These are phyloP conservation scores for Turdus rufiventris DNA, from an alignment of 2,113 vertebrate genomes.

Conservation along the genomic window DNA sequence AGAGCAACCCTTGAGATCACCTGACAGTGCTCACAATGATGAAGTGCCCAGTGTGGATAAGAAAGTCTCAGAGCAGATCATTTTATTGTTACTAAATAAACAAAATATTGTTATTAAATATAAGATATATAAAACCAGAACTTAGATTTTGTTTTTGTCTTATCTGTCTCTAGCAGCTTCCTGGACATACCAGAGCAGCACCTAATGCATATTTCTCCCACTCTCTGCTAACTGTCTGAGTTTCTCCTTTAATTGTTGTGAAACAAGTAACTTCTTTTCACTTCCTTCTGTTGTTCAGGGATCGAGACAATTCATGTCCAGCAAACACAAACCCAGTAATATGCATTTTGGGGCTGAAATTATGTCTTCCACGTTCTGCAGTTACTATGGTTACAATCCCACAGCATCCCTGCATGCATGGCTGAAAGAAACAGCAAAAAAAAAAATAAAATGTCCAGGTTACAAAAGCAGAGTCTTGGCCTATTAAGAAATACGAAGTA, in stretches of 20 bases:
- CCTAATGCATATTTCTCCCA: not conserved
- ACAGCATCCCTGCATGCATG: conserved; percentile 38
- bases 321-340: conserved; percentile 51
- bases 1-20: not conserved
- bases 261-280: not conserved
- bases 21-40: not conserved
- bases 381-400: conserved; percentile 75
- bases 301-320: not conserved
- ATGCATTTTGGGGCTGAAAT: conserved; percentile 67
- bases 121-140: not conserved
- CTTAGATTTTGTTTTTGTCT: not conserved
- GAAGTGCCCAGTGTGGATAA: not conserved
- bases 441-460: not conserved
- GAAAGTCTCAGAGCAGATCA: not conserved
- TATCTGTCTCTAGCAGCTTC: not conserved
- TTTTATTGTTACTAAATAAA: not conserved
- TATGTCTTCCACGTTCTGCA: conserved; percentile 48
- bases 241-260: not conserved
- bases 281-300: conserved; percentile 28
- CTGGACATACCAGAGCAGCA: not conserved
- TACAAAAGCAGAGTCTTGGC: not conserved
- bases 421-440: conserved; percentile 22
- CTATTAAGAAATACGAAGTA: not conserved
- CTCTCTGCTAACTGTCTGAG: not conserved
- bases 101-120: not conserved